phyloP scores from a whole-genome alignment of 2,113 vertebrate species.

The Pseudorhombus dupliciocellatus region DNA sequence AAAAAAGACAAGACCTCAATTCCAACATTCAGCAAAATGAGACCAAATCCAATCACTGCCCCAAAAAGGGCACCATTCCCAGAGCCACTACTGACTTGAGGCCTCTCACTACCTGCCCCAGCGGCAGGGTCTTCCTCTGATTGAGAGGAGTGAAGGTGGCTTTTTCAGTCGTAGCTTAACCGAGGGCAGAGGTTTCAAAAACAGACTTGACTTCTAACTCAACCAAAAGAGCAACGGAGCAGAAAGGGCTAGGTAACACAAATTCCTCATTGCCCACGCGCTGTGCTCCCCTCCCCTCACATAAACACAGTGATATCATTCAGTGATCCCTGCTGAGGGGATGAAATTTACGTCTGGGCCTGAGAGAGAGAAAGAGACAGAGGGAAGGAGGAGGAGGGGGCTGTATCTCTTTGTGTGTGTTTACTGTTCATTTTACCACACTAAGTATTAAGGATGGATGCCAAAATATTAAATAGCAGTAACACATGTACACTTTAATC shows the following conservation, averaged over 20 bases:
- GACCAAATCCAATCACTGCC: not conserved
- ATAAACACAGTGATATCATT: conserved; percentile 73
- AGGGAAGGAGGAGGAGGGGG: not conserved
- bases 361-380: conserved; percentile 23
- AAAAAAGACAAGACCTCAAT: not conserved
- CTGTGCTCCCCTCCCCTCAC: conserved; percentile 60
- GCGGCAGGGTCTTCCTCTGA: conserved; percentile 30
- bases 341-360: conserved; percentile 55
- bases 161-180: conserved; percentile 22
- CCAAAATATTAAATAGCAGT: conserved; percentile 53
- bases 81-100: not conserved
- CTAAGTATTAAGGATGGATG: conserved; percentile 47
- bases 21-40: not conserved
- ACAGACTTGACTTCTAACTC: conserved; percentile 64
- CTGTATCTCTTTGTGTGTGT: conserved; percentile 35
- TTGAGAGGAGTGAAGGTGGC: conserved; percentile 23
- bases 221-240: conserved; percentile 56
- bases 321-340: conserved; percentile 60
- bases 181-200: conserved; percentile 58
- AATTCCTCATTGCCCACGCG: conserved; percentile 74
- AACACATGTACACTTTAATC: conserved; percentile 30
- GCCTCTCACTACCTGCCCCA: conserved; percentile 18
- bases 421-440: conserved; percentile 53
- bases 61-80: not conserved
- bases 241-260: conserved; percentile 71